phyloP scores from a whole-genome alignment of 2,113 vertebrate genomes.

The Ivindomyrus marchei region DNA sequence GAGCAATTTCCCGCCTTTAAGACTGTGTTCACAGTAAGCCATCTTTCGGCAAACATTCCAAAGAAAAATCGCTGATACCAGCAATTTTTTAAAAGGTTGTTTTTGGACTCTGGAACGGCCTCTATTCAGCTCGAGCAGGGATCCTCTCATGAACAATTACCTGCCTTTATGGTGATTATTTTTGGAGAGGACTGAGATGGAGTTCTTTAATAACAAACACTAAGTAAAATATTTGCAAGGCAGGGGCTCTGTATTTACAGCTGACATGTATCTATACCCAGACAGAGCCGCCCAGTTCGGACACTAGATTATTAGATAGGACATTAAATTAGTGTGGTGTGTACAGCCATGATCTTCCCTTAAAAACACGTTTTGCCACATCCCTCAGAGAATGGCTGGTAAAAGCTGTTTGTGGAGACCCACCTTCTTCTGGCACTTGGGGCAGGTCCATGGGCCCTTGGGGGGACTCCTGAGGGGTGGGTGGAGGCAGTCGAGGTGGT shows the following conservation, averaged over 20 bases:
- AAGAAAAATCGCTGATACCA: background rate
- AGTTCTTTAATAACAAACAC: background rate
- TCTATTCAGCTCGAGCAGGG: background rate
- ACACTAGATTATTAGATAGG: background rate
- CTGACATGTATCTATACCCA: background rate
- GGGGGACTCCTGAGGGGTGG: slow-evolving; percentile 75
- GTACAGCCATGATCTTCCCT: background rate
- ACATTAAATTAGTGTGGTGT: background rate
- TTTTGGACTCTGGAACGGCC: background rate
- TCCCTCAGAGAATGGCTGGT: background rate
- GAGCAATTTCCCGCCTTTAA: background rate
- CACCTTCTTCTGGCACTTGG: slow-evolving; percentile 97
- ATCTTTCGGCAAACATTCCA: background rate
- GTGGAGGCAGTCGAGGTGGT: slow-evolving; percentile 85
- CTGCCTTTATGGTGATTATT: background rate
- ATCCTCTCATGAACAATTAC: background rate
- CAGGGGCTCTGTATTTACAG: background rate
- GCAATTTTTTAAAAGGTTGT: background rate
- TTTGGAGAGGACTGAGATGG: background rate
- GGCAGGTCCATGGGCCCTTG: slow-evolving; percentile 85
- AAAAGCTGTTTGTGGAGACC: background rate
- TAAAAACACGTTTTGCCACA: background rate
- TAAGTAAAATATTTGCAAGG: background rate
- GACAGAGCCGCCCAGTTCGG: background rate
- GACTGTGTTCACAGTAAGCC: background rate